A percentile compares a stretch with the other conserved stretches of the same genome.
phyloP scores from a whole-genome alignment of 1,140 invertebrate species.

The Pseudomyrmex pallidus region DNA sequence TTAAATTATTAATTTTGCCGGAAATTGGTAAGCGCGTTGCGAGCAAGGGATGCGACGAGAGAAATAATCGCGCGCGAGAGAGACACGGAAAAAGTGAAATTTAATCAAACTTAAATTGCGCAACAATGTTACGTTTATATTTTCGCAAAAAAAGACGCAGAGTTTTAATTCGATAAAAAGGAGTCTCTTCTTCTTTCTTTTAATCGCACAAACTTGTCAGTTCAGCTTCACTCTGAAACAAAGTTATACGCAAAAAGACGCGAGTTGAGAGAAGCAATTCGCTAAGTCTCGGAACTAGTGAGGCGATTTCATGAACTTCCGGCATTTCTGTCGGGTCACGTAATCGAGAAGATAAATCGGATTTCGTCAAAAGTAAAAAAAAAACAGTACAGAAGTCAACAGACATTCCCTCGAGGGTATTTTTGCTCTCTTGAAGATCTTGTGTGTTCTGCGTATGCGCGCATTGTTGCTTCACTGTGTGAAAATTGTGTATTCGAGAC shows the following conservation, averaged over 20 bases:
- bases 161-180: too few relatives aligned
- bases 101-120: too few relatives aligned
- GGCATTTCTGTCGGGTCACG: constrained; percentile 7
- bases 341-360: constrained; percentile 45
- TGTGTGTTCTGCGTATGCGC: background rate
- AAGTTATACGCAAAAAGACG: background rate
- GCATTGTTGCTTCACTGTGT: constrained; percentile 2
- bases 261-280: constrained; percentile 16
- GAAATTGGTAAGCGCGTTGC: background rate
- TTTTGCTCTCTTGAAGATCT: background rate
- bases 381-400: background rate
- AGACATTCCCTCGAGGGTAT: constrained; percentile 15
- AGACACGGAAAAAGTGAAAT: too few relatives aligned
- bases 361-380: constrained; percentile 36
- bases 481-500: background rate
- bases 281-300: constrained; percentile 3
- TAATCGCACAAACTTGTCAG: background rate
- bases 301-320: background rate
- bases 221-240: background rate
- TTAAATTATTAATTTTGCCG: background rate
- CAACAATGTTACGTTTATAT: too few relatives aligned
- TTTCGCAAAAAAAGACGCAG: too few relatives aligned
- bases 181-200: too few relatives aligned
- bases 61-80: too few relatives aligned
- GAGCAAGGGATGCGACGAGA: too few relatives aligned